Evolutionary conservation across 1,140 invertebrate species (phyloP).

Genomic region (Idris sp.): DNA sequence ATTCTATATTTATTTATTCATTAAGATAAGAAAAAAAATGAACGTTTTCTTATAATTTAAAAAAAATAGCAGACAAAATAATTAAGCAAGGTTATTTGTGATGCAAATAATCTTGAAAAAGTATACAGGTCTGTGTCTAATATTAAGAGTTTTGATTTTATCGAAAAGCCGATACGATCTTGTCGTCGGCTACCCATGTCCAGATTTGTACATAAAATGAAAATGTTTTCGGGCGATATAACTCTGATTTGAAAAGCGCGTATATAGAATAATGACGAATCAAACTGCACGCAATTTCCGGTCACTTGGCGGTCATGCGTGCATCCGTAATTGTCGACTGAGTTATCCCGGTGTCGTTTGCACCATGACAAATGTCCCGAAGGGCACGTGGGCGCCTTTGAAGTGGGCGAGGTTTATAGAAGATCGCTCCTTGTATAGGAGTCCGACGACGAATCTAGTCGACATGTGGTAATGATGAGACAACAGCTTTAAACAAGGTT

Average conservation of each 20-base stretch:
- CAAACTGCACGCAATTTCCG: slow-evolving; percentile 41
- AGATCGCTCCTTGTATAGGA: slow-evolving; percentile 52
- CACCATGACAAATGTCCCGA: slow-evolving; percentile 36
- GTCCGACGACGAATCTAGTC: slow-evolving; percentile 28
- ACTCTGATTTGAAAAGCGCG: slow-evolving; percentile 23
- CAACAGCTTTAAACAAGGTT: slow-evolving; percentile 41
- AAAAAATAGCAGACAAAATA: too few relatives aligned
- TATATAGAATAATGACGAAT: slow-evolving; percentile 20
- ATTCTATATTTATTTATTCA: too few relatives aligned
- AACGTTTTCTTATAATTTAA: too few relatives aligned
- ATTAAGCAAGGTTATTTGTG: too few relatives aligned
- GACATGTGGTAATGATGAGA: slow-evolving; percentile 18
- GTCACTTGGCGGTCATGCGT: slow-evolving; percentile 53
- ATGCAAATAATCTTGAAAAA: too few relatives aligned
- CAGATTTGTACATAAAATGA: slow-evolving; percentile 24
- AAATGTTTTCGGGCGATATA: slow-evolving; percentile 14
- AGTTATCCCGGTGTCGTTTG: slow-evolving; percentile 40
- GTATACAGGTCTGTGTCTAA: too few relatives aligned
- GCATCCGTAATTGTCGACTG: slow-evolving; percentile 43
- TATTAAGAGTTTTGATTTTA: too few relatives aligned
- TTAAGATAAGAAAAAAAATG: too few relatives aligned
- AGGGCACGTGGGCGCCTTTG: slow-evolving; percentile 46
- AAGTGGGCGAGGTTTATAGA: slow-evolving; percentile 55
- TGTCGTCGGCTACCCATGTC: neutral
- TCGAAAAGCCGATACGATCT: slow-evolving; percentile 8